Evolutionary conservation across 2,113 vertebrate genomes (phyloP).

Genomic region (Tragelaphus buxtoni): DNA sequence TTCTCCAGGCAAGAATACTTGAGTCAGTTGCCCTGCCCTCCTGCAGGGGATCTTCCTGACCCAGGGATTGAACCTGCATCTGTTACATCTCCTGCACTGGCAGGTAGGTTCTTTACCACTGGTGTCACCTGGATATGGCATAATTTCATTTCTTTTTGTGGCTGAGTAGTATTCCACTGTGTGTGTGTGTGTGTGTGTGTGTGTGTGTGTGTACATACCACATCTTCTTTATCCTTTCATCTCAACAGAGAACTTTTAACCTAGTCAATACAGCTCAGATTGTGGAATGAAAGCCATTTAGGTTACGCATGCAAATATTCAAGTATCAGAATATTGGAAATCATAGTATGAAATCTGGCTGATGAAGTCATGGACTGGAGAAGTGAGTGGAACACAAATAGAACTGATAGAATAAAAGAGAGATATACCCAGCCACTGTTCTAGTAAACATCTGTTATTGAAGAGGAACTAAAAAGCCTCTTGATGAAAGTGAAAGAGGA

Average conservation of each 20-base stretch:
- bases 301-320: background rate
- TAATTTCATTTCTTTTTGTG: background rate
- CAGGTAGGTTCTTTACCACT: background rate
- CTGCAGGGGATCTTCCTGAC: background rate
- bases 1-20: background rate
- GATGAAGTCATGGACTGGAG: background rate
- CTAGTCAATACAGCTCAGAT: background rate
- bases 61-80: background rate
- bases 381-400: background rate
- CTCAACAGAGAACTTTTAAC: background rate
- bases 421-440: background rate
- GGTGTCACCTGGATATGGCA: background rate
- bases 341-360: background rate
- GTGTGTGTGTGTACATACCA: background rate
- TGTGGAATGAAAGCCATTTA: background rate
- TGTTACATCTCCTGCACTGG: background rate
- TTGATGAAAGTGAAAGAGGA: too few relatives aligned
- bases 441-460: background rate
- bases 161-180: background rate
- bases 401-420: background rate
- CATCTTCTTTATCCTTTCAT: background rate
- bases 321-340: slow-evolving; percentile 1
- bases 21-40: background rate
- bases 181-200: background rate
- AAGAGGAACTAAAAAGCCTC: too few relatives aligned